These are phyloP conservation scores for Syrista parreyssii DNA, from an alignment of 2,888 invertebrate genomes.

Conservation along the genomic window DNA sequence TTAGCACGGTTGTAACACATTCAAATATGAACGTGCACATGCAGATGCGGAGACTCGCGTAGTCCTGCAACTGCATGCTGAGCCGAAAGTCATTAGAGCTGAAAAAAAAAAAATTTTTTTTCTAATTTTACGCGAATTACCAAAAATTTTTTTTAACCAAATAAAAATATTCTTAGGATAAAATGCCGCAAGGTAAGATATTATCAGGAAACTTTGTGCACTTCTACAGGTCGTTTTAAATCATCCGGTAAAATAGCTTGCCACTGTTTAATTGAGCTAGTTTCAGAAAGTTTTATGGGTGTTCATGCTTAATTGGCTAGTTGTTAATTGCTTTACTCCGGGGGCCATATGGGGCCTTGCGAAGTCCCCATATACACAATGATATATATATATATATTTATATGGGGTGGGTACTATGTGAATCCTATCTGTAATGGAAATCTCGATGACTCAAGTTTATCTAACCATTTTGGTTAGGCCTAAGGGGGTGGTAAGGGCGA, in stretches of 20 bases:
- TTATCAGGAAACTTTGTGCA: background rate
- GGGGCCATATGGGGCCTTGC: conserved; percentile 1
- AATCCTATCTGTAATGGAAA: conserved; percentile 2
- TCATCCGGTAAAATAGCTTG: conserved; percentile 1
- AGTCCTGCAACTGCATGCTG: background rate
- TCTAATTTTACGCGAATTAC: background rate
- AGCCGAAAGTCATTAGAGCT: background rate
- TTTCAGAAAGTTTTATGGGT: background rate
- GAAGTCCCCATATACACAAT: background rate
- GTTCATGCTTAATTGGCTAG: conserved; percentile 2
- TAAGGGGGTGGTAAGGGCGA: background rate
- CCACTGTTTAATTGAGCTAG: conserved; percentile 1
- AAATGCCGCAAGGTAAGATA: background rate
- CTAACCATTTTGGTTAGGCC: background rate
- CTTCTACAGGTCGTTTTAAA: background rate
- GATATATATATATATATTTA: background rate
- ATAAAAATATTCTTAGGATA: background rate
- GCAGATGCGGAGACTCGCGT: background rate
- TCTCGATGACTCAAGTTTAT: conserved; percentile 7
- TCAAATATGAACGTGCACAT: background rate
- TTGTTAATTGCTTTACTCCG: background rate
- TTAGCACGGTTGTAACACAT: background rate
- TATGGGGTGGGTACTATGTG: background rate
- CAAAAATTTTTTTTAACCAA: background rate
- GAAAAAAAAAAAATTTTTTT: background rate